Base-by-base conservation (phyloP, 2,113 vertebrate genomes). In the Todiramphus saurophagus region DNA sequence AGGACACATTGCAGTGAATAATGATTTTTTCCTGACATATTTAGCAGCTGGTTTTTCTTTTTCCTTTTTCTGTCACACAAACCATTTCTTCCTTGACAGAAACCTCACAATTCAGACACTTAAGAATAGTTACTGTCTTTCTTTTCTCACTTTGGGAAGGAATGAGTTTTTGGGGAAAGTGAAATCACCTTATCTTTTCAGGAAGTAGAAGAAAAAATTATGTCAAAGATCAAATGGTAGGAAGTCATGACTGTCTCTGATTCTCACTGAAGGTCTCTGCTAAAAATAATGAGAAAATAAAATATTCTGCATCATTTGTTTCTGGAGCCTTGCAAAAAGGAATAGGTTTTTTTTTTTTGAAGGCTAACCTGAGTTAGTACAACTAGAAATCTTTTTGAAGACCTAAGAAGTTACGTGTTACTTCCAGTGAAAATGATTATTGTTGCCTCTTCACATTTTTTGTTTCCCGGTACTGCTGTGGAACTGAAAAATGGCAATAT, bases 151-250 rank as follows among this genome's bases (percentile, higher is more conserved):
- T 87, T 53, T 41, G n/a, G 27, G 53, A 76, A 91, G 62, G 58
- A 93, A 76, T 20, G 9, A 76, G 11, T 31, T 87, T 91, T 72
- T 50, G 28, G 67, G 37, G 78, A 91, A 94, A 91, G 70, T 88
- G 50, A 27, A 87, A 83, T 96, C 41, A 27, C 48, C 21, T 39
- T 62, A 6, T 74, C 27, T 89, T 91, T 81, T 73, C 53, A 75
- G 83, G 74, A 96, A 96, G 56, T 41, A 72, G 39, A 86, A 81
- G 50, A 94, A 89, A 89, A 79, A 95, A 94, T 81, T 30, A 55
- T 28, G 27, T 30, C 53, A 17, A 59, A 79, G 44, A 85, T 85
- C n/a, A 90, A 83, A 66, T 33, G 7, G 23, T 73, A 55, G 87
- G 58, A 94, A 92, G 50, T 77, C 43, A 23, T 91, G 66, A 37